phyloP scores from a whole-genome alignment of 2,797 vertebrate species.

The Borostomias antarcticus region DNA sequence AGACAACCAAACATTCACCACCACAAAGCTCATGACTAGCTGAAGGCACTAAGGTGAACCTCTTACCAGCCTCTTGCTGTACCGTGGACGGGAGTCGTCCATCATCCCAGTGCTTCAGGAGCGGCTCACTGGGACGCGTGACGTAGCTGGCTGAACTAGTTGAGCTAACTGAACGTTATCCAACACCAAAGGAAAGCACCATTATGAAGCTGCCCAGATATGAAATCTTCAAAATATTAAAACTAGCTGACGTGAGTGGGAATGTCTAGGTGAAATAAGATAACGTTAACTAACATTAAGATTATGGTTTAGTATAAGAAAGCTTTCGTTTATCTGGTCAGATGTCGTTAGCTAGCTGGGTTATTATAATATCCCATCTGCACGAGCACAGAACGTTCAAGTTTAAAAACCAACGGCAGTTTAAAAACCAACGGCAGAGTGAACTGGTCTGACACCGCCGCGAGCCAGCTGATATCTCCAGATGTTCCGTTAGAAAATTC shows the following conservation, averaged over 20 bases:
- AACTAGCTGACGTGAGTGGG: no score
- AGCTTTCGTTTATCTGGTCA: slow-evolving; percentile 2
- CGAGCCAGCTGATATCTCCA: slow-evolving; percentile 25
- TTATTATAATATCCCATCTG: not conserved
- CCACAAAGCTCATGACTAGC: no score
- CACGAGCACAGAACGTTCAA: slow-evolving; percentile 1
- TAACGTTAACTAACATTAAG: no score
- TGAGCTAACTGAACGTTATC: no score
- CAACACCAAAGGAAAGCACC: slow-evolving; percentile 40
- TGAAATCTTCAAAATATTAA: slow-evolving; percentile 11
- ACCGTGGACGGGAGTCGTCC: slow-evolving; percentile 79
- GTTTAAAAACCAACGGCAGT: slow-evolving; percentile 17
- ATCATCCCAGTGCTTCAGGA: no score
- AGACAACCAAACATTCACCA: not conserved
- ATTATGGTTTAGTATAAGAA: no score
- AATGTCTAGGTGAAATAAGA: slow-evolving; percentile 2
- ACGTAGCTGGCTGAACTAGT: no score
- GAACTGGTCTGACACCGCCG: no score
- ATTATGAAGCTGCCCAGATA: slow-evolving; percentile 14
- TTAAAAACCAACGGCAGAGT: slow-evolving; percentile 32
- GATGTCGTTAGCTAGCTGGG: slow-evolving; percentile 26
- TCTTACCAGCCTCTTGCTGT: slow-evolving; percentile 92
- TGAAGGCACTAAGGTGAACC: no score
- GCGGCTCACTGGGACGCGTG: no score
- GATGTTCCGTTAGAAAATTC: slow-evolving; percentile 31